A percentile compares a stretch with the other conserved stretches of the same genome.
These are phyloP conservation scores for Argynnis bischoffii DNA, from an alignment of 2,888 invertebrate genomes.

Conservation along the genomic window DNA sequence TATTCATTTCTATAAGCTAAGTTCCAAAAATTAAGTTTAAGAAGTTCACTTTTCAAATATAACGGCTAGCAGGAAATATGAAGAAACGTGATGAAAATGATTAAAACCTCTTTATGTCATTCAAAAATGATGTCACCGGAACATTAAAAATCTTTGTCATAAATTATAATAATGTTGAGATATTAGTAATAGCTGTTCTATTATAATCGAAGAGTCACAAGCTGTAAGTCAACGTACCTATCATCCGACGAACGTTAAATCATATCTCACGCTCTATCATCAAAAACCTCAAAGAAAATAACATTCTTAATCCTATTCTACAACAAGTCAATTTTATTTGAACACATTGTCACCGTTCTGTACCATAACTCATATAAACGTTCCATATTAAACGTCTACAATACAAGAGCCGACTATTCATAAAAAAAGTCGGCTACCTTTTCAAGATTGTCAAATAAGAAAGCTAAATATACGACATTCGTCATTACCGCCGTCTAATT, in stretches of 20 bases:
- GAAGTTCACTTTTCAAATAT: too few species aligned
- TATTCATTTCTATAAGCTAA: neutral
- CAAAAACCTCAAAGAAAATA: slow-evolving; percentile 67
- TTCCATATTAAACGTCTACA: slow-evolving; percentile 64
- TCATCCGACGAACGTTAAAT: slow-evolving; percentile 62
- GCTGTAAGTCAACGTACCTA: slow-evolving; percentile 47
- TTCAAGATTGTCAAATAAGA: slow-evolving; percentile 64
- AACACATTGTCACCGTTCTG: slow-evolving; percentile 60
- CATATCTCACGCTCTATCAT: slow-evolving; percentile 74
- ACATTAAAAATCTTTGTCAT: slow-evolving; percentile 15
- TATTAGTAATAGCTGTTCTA: slow-evolving; percentile 22
- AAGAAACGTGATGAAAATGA: neutral
- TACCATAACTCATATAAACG: slow-evolving; percentile 73
- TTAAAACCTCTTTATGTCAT: neutral
- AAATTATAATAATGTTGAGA: slow-evolving; percentile 22
- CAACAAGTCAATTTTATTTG: slow-evolving; percentile 73
- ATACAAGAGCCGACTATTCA: slow-evolving; percentile 56
- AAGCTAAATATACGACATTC: slow-evolving; percentile 73
- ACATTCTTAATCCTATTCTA: slow-evolving; percentile 73
- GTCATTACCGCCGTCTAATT: slow-evolving; percentile 69
- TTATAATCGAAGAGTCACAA: slow-evolving; percentile 22
- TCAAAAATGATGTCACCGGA: slow-evolving; percentile 8
- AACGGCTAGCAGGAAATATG: neutral
- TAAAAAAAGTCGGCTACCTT: slow-evolving; percentile 65
- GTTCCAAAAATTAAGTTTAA: neutral